Conservation (phyloP, 2,888 invertebrate genomes). For the Mimumesa dahlbomi region DNA sequence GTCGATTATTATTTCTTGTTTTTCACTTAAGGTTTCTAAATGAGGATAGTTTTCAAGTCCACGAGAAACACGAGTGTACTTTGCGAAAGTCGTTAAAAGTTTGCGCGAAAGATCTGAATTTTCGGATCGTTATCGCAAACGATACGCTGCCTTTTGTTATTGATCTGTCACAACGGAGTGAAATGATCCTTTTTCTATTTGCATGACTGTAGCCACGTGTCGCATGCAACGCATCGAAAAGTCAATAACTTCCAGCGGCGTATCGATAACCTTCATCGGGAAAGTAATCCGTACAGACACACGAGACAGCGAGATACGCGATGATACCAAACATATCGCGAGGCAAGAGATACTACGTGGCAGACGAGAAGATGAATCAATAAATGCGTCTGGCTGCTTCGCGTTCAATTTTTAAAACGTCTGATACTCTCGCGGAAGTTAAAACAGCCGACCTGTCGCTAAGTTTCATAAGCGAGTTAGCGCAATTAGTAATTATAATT, state of each 20-base stretch:
- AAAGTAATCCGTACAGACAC: slow-evolving; percentile 28
- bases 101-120: too few relatives aligned
- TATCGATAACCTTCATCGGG: slow-evolving; percentile 41
- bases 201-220: slow-evolving; percentile 3
- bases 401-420: slow-evolving; percentile 33
- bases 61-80: too few relatives aligned
- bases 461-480: too few relatives aligned
- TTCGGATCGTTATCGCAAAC: too few relatives aligned
- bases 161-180: slow-evolving; percentile 28
- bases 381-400: slow-evolving; percentile 42
- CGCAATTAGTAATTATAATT: too few relatives aligned
- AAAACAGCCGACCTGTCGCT: too few relatives aligned
- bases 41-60: too few relatives aligned
- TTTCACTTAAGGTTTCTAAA: too few relatives aligned
- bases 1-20: too few relatives aligned
- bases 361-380: slow-evolving; percentile 40
- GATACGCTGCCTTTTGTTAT: slow-evolving; percentile 15
- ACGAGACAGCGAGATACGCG: slow-evolving; percentile 17
- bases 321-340: slow-evolving; percentile 4
- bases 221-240: slow-evolving; percentile 12
- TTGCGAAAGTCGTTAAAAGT: too few relatives aligned
- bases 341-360: slow-evolving; percentile 15
- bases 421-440: neutral
- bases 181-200: slow-evolving; percentile 21
- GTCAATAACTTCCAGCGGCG: slow-evolving; percentile 32